Base-by-base conservation (phyloP, 2,113 vertebrate genomes). In the Oncorhynchus gorbuscha region DNA sequence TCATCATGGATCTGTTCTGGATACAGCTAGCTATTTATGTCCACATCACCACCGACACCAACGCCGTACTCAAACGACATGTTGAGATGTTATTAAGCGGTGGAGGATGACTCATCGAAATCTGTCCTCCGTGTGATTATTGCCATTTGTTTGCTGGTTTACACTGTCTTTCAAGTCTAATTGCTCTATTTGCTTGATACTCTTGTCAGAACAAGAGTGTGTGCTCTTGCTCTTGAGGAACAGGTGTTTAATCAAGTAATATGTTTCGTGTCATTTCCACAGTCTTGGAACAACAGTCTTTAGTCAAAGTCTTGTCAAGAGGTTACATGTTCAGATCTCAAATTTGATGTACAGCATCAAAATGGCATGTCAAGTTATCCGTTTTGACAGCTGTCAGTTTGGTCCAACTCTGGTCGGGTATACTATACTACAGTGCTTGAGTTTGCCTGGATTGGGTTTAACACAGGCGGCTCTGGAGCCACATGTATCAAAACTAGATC, bases 51-150 rank as follows among this genome's bases (percentile, higher is more conserved):
- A 77, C 39, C 74, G 70, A 74, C 76, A 35, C 61, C 69, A 22
- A 45, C 1, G 14, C 76, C 51, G 1, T n/a, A 81, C 69, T 83
- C 89, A 87, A 86, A 87, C 79, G 64, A 32, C 62, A 70, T 76
- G 20, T 22, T 62, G 71, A 78, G 76, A 76, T 81, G 35, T 81
- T 20, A 58, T 84, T 71, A 83, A 75, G 65, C 55, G 39, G 51
- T 81, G 72, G 84, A 87, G 82, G 83, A 92, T 93, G 93, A 94
- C 87, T 89, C 88, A 88, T 90, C 91, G 85, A 81, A 82, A 70
- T 87, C 72, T 55, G 12, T 55, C 83, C 51, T 78, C 72, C 32
- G 59, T 64, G 78, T 77, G 79, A 83, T 76, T 55, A 79, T 78
- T 65, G 59, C 75, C 68, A 49, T 85, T 76, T 81, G 76, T 8